phyloP scores from a whole-genome alignment of 1,140 invertebrate genomes.

The Littorina saxatilis region DNA sequence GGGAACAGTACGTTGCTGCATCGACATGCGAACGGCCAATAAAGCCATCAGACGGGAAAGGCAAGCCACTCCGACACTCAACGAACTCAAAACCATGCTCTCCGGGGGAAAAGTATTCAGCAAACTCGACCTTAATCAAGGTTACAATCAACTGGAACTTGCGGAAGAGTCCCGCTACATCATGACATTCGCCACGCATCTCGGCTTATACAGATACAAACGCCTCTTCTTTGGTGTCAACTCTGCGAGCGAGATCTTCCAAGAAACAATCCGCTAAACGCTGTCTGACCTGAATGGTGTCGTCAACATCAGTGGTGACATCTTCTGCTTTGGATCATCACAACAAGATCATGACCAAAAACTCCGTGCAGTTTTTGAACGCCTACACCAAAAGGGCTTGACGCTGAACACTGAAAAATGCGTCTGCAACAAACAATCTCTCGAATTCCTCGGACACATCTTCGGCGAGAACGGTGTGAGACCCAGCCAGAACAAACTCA shows the following conservation, averaged over 20 bases:
- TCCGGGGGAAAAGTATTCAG: slow-evolving; percentile 47
- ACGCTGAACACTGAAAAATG: slow-evolving; percentile 56
- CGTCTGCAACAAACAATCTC: slow-evolving; percentile 43
- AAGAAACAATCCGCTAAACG: slow-evolving; percentile 36
- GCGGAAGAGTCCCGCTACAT: slow-evolving; percentile 41
- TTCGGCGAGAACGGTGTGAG: slow-evolving; percentile 45
- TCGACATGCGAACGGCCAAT: slow-evolving; percentile 53
- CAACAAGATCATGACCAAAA: slow-evolving; percentile 53
- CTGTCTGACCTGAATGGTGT: slow-evolving; percentile 37
- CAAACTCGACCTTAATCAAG: slow-evolving; percentile 50
- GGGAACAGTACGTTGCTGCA: slow-evolving; percentile 43
- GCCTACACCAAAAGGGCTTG: slow-evolving; percentile 49
- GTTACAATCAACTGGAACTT: slow-evolving; percentile 53
- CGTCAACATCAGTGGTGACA: slow-evolving; percentile 55
- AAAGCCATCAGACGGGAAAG: slow-evolving; percentile 44
- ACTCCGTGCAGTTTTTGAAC: slow-evolving; percentile 49
- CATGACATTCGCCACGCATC: slow-evolving; percentile 45
- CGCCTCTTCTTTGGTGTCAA: slow-evolving; percentile 48
- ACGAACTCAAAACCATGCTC: slow-evolving; percentile 43
- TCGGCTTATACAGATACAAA: slow-evolving; percentile 48
- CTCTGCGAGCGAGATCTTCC: slow-evolving; percentile 53
- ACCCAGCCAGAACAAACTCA: slow-evolving; percentile 45
- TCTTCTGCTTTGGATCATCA: slow-evolving; percentile 44
- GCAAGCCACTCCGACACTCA: slow-evolving; percentile 44
- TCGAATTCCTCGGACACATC: slow-evolving; percentile 56